phyloP scores from a whole-genome alignment of 1,140 invertebrate genomes.

The Zeugodacus cucurbitae region DNA sequence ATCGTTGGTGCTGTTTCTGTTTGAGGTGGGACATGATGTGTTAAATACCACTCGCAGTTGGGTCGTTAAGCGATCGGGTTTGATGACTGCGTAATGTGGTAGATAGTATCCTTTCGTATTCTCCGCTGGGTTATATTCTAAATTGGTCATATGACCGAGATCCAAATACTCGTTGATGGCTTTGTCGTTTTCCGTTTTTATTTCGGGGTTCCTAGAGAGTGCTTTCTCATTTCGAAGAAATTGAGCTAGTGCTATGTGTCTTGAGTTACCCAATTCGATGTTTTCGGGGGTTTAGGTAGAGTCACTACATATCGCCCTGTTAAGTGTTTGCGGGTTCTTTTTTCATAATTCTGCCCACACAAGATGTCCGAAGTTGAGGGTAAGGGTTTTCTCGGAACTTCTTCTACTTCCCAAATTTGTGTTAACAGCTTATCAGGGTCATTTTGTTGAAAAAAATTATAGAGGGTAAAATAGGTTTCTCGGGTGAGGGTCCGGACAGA shows the following conservation, averaged over 20 bases:
- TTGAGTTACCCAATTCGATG: not conserved
- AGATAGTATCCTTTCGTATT: conserved; percentile 43
- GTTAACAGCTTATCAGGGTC: not conserved
- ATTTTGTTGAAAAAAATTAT: not conserved
- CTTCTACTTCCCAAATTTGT: not conserved
- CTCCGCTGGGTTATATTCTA: conserved; percentile 46
- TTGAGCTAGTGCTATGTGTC: not conserved
- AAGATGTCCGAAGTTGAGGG: too few relatives aligned
- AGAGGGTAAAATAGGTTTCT: not conserved
- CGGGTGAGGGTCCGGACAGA: not conserved
- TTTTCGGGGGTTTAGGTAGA: not conserved
- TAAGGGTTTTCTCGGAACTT: too few relatives aligned
- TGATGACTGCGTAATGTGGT: conserved; percentile 56
- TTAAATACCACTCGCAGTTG: conserved; percentile 44
- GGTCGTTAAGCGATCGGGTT: too few relatives aligned
- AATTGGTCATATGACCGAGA: conserved; percentile 50
- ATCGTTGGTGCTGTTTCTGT: conserved; percentile 47
- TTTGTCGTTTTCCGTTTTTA: conserved; percentile 42
- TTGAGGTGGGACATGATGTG: conserved; percentile 43
- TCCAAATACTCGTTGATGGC: conserved; percentile 46
- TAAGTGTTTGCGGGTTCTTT: too few relatives aligned
- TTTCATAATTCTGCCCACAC: too few relatives aligned
- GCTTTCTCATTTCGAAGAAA: not conserved
- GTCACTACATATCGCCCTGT: too few relatives aligned
- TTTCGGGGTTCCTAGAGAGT: not conserved